Evolutionary conservation across 2,888 invertebrate genomes (phyloP).

Genomic region (Amorpha juglandis): DNA sequence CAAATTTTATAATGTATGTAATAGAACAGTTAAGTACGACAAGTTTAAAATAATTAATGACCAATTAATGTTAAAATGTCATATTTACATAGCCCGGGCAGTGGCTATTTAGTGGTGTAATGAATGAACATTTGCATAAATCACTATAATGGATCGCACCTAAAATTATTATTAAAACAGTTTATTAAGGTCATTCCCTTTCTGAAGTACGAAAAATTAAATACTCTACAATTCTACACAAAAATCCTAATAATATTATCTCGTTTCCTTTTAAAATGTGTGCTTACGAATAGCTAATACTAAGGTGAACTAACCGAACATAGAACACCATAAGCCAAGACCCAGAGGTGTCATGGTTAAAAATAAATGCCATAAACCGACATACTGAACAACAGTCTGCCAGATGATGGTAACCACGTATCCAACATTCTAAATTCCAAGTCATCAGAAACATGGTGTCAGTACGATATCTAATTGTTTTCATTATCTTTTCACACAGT

Average conservation of each 20-base stretch:
- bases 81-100: not conserved
- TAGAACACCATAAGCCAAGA: too few relatives aligned
- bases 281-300: too few relatives aligned
- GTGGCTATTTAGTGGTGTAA: not conserved
- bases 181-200: slow-evolving; percentile 21
- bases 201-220: not conserved
- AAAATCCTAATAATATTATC: too few relatives aligned
- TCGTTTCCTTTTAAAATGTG: too few relatives aligned
- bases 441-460: slow-evolving; percentile 21
- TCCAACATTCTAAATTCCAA: slow-evolving; percentile 34
- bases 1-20: not conserved
- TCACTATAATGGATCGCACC: too few relatives aligned
- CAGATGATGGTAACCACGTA: not conserved
- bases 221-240: too few relatives aligned
- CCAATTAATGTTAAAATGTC: not conserved
- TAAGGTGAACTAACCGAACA: too few relatives aligned
- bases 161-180: not conserved
- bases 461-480: slow-evolving; percentile 57
- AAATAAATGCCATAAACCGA: too few relatives aligned
- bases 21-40: not conserved
- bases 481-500: slow-evolving; percentile 68
- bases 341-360: too few relatives aligned
- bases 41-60: not conserved
- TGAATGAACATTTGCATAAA: not conserved
- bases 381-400: too few relatives aligned